Conservation (phyloP, 2,888 invertebrate species). For the Aporophyla lueneburgensis region DNA sequence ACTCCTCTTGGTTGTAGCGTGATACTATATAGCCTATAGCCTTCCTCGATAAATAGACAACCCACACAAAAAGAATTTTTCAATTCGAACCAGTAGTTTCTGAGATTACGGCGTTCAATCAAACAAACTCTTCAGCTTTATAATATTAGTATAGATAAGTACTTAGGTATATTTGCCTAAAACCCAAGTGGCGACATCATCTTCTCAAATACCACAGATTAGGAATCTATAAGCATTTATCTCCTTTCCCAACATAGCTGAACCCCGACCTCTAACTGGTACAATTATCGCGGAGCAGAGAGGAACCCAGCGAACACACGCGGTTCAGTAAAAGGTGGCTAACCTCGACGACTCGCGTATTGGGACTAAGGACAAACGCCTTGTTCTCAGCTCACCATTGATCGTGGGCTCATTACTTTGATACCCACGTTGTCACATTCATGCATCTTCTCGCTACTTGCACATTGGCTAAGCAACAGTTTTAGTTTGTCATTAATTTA, state of each 20-base stretch:
- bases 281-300: slow-evolving; percentile 48
- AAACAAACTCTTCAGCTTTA: too few species aligned
- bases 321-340: slow-evolving; percentile 82
- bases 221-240: slow-evolving; percentile 19
- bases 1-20: too few species aligned
- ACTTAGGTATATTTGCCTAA: neutral
- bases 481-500: neutral
- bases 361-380: slow-evolving; percentile 81
- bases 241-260: slow-evolving; percentile 28
- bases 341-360: slow-evolving; percentile 77
- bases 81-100: too few species aligned
- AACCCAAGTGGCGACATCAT: neutral
- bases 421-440: slow-evolving; percentile 58
- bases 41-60: too few species aligned
- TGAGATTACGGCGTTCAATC: too few species aligned
- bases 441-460: slow-evolving; percentile 30
- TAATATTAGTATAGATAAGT: too few species aligned
- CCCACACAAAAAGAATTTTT: too few species aligned
- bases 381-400: slow-evolving; percentile 47
- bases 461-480: neutral
- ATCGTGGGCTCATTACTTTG: slow-evolving; percentile 52
- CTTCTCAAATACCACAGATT: neutral
- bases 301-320: slow-evolving; percentile 36
- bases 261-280: slow-evolving; percentile 58
- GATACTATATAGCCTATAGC: too few species aligned